These are phyloP conservation scores for Psylliodes chrysocephalus DNA, from an alignment of 2,888 invertebrate species.

Conservation along the genomic window DNA sequence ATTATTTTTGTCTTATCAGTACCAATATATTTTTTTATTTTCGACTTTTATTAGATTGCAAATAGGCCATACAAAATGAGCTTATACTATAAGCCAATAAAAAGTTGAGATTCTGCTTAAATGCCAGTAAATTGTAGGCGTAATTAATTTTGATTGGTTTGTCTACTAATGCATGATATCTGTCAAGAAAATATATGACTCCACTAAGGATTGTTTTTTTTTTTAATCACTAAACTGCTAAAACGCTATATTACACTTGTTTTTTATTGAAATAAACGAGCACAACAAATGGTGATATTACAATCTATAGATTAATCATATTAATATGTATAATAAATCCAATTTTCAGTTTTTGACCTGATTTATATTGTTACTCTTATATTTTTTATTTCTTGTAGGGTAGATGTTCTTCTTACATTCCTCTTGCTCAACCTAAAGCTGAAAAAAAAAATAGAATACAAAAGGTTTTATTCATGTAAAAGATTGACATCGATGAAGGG, in stretches of 20 bases:
- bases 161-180: no score
- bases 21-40: no score
- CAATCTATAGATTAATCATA: slow-evolving; percentile 60
- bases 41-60: no score
- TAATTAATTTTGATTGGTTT: no score
- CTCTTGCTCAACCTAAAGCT: slow-evolving; percentile 62
- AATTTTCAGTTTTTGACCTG: slow-evolving; percentile 52
- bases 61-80: no score
- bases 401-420: slow-evolving; percentile 33
- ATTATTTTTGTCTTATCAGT: no score
- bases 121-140: no score
- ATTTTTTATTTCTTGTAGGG: slow-evolving; percentile 32
- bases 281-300: slow-evolving; percentile 62
- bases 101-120: no score
- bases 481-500: not conserved
- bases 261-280: slow-evolving; percentile 57
- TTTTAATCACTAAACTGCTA: slow-evolving; percentile 54
- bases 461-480: slow-evolving; percentile 29
- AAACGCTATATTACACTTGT: slow-evolving; percentile 60
- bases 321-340: slow-evolving; percentile 53
- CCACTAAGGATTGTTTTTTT: slow-evolving; percentile 3
- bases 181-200: no score
- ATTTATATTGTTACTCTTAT: slow-evolving; percentile 45
- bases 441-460: slow-evolving; percentile 54
- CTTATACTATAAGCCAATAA: no score